Evolutionary conservation across 2,797 vertebrate genomes (phyloP), one percentile per base, ranked within the genome.

Genomic region (Lindbergichthys nudifrons): DNA sequence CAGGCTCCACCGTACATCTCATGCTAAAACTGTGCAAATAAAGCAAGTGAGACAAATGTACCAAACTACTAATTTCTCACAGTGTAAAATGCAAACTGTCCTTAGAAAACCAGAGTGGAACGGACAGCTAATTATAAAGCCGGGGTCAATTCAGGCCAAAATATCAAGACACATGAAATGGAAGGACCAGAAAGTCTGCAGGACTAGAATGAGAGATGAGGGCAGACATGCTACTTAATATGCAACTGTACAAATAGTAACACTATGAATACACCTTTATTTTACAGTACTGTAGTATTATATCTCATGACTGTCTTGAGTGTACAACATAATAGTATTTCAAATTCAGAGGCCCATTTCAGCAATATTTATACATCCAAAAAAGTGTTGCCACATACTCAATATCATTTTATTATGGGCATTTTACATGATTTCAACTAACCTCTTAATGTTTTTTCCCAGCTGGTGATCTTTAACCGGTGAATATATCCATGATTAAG

Each of bases 81-180:
- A 45, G 15, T 66, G 21, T 43, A 77, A 36, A 70, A 67, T 57
- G 59, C 43, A 73, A 23, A 69, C 51, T 61, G 50, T 51, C 77
- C 63, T 59, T 67, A 47, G 70, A 75, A 71, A 75, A 80, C 41
- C 65, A 21, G 65, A 74, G 19, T 16, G 14, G 4, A 74, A 67
- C 45, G 59, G 58, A 41, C 59, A 75, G 60, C 54, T 86, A 80
- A 82, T 87, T 86, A 85, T 80, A 65, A 77, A 81, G 41, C 48
- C 42, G 10, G 59, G 76, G 62, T 82, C 76, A 87, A 47, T 61
- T 66, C 68, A 80, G 69, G 59, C 58, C 50, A 41, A 62, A 72
- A 65, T 61, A 72, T 69, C 14, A 39, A 80, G 62, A 79, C 70
- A 79, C 76, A 80, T 69, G 41, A 69, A 81, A 81, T 16, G 53